A percentile compares a stretch with the other conserved stretches of the same genome.
Conservation (phyloP, 2,888 invertebrate species). For the Eupithecia tripunctaria region DNA sequence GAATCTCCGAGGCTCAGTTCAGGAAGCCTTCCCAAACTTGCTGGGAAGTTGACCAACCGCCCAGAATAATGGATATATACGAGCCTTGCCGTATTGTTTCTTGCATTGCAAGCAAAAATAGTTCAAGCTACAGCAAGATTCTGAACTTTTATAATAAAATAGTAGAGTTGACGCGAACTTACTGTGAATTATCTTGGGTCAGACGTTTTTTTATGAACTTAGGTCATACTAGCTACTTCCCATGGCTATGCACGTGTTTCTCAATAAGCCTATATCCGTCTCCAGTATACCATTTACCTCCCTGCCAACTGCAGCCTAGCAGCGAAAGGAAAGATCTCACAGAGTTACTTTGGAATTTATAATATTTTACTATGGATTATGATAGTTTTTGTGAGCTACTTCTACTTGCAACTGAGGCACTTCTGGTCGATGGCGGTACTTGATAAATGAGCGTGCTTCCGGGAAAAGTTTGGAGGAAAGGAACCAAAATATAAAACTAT, state of each 20-base stretch:
- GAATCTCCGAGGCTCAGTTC: background rate
- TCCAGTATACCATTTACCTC: no score
- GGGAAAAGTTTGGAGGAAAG: background rate
- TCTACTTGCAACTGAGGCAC: background rate
- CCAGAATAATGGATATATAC: slow-evolving; percentile 70
- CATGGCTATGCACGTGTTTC: no score
- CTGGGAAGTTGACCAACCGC: slow-evolving; percentile 59
- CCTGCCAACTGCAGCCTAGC: no score
- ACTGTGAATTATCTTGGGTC: background rate
- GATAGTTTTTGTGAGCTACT: background rate
- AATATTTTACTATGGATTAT: no score
- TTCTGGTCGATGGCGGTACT: background rate
- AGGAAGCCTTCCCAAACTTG: slow-evolving; percentile 39
- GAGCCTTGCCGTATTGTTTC: slow-evolving; percentile 57
- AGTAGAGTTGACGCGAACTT: background rate
- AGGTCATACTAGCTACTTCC: background rate
- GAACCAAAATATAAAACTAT: background rate
- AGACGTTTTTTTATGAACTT: background rate
- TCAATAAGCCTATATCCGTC: no score
- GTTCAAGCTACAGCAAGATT: slow-evolving; percentile 47
- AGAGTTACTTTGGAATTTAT: no score
- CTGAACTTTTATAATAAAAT: slow-evolving; percentile 47
- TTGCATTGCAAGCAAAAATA: slow-evolving; percentile 52
- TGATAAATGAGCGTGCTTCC: background rate
- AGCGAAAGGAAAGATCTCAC: no score